A percentile compares a stretch with the other conserved stretches of the same genome.
Conservation (phyloP, 2,113 vertebrate genomes). For the Tupaia tana region DNA sequence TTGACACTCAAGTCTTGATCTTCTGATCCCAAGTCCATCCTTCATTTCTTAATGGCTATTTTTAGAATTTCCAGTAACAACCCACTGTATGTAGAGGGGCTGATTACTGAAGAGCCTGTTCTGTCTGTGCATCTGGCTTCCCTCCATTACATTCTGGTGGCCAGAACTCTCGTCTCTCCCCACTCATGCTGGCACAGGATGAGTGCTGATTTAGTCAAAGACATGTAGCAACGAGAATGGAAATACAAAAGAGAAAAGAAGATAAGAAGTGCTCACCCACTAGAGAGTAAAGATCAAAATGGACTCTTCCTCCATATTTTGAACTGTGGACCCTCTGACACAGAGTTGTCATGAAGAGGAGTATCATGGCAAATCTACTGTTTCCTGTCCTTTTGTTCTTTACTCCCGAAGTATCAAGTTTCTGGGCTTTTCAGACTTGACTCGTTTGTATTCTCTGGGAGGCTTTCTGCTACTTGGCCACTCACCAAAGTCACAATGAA, state of each 20-base stretch:
- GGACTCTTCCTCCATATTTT: not conserved
- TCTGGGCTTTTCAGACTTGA: not conserved
- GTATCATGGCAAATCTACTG: too few species aligned
- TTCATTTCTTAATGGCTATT: not conserved
- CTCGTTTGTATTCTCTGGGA: not conserved
- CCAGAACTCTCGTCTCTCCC: not conserved
- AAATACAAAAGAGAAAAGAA: not conserved
- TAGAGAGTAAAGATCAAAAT: not conserved
- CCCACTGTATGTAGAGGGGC: not conserved
- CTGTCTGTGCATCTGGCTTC: not conserved
- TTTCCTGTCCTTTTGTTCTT: not conserved
- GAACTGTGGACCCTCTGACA: not conserved
- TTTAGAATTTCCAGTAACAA: not conserved
- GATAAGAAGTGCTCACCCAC: not conserved
- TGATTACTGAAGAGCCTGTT: not conserved
- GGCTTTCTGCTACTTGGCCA: not conserved
- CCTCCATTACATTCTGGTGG: not conserved
- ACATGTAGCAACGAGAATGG: not conserved
- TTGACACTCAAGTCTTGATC: not conserved
- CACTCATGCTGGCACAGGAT: not conserved
- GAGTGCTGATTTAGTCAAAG: not conserved
- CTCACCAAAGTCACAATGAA: not conserved
- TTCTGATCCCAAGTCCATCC: not conserved
- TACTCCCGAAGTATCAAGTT: not conserved
- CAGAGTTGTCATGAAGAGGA: not conserved